Base-by-base conservation (phyloP, 2,888 invertebrate genomes). In the Pachycephus smyrnensis region DNA sequence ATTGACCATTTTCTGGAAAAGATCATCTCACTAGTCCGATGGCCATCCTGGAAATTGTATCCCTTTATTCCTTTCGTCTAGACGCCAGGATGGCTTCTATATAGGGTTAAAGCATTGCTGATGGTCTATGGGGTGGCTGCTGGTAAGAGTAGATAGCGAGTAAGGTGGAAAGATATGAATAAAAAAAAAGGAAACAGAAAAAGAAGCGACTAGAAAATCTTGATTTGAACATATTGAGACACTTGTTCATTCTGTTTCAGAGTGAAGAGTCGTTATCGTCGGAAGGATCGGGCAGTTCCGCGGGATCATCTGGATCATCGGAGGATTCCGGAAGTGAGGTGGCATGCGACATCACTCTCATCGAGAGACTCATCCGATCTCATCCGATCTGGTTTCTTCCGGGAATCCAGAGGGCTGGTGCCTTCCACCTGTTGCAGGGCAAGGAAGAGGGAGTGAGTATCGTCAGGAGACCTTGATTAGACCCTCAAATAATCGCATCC, bases 341-440 rank as follows among this genome's bases (percentile, higher is more conserved):
- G 82, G 96, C 96, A 82, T 97, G 97, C 91, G 96, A 96, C 93
- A 96, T 97, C 89, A 95, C 96, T 33, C 92, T 97, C 83, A 93
- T 97, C 89, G 98, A 98, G 92, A 94, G 98, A 83, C 94, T 98
- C 85, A 95, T 97, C 89, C 94, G 97, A 84, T 97, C 97, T 55
- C 98, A 98, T 92, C 97, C 98, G 73, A 97, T 99, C 88, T 99
- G 99, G 99, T 98, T 97, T 92, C 93, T 98, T 81, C 97, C 98
- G 0, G 97, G 97, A 69, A 97, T 98, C 76, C 98, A 98, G 89
- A 94, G 98, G 83, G 97, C 97, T 77, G 98, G 98, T 9, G 98
- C 98, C 36, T 97, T 98, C 86, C 98, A 98, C 92, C 94, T 98
- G 85, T 94, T 99, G 75, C 98, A 98, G 92, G 97, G 97, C 88